Conservation (phyloP, 1,140 invertebrate species). For the Mya arenaria region DNA sequence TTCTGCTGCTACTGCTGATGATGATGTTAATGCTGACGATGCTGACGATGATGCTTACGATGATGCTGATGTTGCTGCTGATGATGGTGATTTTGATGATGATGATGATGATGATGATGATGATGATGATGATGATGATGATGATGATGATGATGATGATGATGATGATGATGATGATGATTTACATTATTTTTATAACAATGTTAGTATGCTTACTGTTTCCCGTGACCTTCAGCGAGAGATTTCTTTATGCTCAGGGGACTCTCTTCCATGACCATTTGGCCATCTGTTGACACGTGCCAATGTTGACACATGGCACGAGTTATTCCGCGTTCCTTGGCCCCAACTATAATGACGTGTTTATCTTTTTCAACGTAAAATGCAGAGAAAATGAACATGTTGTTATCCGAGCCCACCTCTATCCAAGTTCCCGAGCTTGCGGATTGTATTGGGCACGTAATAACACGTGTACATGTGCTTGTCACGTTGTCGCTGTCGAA, state of each 20-base stretch:
- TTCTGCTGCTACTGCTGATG: too few species aligned
- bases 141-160: neutral
- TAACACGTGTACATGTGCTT: too few species aligned
- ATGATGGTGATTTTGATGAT: neutral
- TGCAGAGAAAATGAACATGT: conserved; percentile 10
- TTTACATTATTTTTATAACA: neutral
- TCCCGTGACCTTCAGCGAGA: neutral
- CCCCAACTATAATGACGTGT: neutral
- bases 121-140: neutral
- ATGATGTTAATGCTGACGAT: too few species aligned
- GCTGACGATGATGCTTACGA: neutral
- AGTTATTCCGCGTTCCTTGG: neutral
- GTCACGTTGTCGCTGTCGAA: too few species aligned
- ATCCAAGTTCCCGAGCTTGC: too few species aligned
- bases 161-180: neutral
- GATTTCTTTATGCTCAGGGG: too few species aligned
- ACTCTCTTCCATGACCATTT: neutral
- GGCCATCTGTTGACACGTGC: neutral
- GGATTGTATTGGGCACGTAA: too few species aligned
- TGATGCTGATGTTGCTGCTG: neutral
- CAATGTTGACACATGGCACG: neutral
- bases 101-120: neutral
- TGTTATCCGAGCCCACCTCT: neutral
- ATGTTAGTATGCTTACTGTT: neutral
- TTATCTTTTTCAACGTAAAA: neutral